Evolutionary conservation across 2,888 invertebrate species (phyloP).

Genomic region (Onthophagus sagittarius): DNA sequence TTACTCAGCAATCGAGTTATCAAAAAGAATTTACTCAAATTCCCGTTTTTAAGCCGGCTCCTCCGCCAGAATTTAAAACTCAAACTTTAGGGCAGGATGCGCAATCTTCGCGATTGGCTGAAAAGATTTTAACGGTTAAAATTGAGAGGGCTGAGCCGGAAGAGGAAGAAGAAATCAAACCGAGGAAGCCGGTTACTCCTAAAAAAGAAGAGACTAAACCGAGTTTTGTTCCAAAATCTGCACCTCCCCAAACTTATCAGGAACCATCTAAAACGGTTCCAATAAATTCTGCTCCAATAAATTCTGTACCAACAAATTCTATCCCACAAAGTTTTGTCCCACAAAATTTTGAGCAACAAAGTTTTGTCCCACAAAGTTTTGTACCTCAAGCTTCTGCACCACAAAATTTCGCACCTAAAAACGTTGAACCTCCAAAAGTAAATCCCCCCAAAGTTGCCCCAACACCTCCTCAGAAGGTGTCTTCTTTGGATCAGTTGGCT

Average conservation of each 20-base stretch:
- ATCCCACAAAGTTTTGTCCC: not conserved
- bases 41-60: conserved; percentile 2
- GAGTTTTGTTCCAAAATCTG: not conserved
- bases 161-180: not conserved
- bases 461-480: not conserved
- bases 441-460: not conserved
- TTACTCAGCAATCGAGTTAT: not conserved
- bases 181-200: conserved; percentile 1
- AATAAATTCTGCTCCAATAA: not conserved
- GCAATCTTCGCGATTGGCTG: not conserved
- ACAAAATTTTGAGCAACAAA: no score
- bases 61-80: not conserved
- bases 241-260: conserved; percentile 3
- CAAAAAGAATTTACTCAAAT: not conserved
- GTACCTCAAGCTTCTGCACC: conserved; percentile 2
- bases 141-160: not conserved
- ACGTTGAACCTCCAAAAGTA: not conserved
- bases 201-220: not conserved
- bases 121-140: conserved; percentile 3
- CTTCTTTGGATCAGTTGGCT: not conserved
- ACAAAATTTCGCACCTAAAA: conserved; percentile 6
- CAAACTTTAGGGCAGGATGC: not conserved
- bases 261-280: not conserved
- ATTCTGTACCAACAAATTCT: not conserved
- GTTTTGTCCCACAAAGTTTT: no score